Conservation (phyloP, 2,797 vertebrate genomes). For the Danio albolineatus region DNA sequence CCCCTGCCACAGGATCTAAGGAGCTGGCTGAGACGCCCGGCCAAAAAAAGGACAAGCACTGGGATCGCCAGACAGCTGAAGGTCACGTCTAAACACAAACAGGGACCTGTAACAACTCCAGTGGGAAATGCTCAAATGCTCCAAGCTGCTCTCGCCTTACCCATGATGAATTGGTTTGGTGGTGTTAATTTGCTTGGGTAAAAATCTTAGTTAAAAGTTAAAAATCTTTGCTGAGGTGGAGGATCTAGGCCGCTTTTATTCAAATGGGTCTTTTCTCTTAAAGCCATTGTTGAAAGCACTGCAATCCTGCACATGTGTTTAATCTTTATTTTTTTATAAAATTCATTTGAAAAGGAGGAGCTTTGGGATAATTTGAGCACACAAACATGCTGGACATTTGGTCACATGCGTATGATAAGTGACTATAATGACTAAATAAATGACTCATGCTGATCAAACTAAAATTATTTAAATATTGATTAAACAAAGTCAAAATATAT, state of each 20-base stretch:
- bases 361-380: not conserved
- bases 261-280: not conserved
- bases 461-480: too few species aligned
- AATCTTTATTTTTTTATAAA: not conserved
- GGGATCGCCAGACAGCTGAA: constrained; percentile 41
- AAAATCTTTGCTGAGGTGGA: not conserved
- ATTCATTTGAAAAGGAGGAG: not conserved
- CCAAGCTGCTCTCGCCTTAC: constrained; percentile 12
- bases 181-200: not conserved
- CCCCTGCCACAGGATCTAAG: constrained; percentile 51
- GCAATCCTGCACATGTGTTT: not conserved
- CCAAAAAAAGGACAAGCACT: constrained; percentile 52
- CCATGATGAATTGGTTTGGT: constrained; percentile 19
- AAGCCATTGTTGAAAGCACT: not conserved
- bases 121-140: constrained; percentile 11
- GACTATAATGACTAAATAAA: too few species aligned
- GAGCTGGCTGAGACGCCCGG: constrained; percentile 48
- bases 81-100: constrained; percentile 5
- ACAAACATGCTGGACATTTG: not conserved
- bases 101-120: constrained; percentile 29
- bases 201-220: too few species aligned
- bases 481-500: too few species aligned
- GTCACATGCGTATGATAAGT: not conserved
- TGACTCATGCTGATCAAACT: not conserved
- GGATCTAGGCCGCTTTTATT: not conserved